phyloP scores from a whole-genome alignment of 1,140 invertebrate genomes.

The Hylaeus volcanicus region DNA sequence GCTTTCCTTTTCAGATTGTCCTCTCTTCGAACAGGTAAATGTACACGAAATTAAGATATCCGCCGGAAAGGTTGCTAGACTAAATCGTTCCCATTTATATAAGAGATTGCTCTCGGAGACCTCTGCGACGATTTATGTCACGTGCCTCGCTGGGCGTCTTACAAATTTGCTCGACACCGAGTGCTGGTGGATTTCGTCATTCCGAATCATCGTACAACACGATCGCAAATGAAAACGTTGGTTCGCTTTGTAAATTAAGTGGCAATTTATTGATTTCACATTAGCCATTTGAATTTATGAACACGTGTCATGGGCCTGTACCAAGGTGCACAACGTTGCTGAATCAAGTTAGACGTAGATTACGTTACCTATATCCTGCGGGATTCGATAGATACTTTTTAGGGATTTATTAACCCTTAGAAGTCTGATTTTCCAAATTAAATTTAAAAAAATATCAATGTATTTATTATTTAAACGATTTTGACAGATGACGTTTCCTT shows the following conservation, averaged over 20 bases:
- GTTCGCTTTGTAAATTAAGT: not conserved
- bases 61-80: conserved; percentile 47
- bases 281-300: not conserved
- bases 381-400: too few relatives aligned
- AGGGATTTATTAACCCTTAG: too few relatives aligned
- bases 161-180: conserved; percentile 5
- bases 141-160: not conserved
- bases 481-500: too few relatives aligned
- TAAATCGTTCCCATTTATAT: conserved; percentile 65
- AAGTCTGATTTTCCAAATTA: too few relatives aligned
- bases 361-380: too few relatives aligned
- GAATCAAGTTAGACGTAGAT: too few relatives aligned
- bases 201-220: not conserved
- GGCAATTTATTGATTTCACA: not conserved
- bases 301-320: not conserved
- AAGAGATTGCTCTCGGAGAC: conserved; percentile 26
- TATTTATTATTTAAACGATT: too few relatives aligned
- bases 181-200: conserved; percentile 6
- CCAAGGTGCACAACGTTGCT: too few relatives aligned
- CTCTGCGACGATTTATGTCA: conserved; percentile 41
- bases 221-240: too few relatives aligned
- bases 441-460: too few relatives aligned
- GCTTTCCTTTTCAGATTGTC: conserved; percentile 41
- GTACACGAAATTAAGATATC: conserved; percentile 72
- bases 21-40: conserved; percentile 61